These are phyloP conservation scores for Dicerorhinus sumatrensis DNA, from an alignment of 2,113 vertebrate species.

Conservation along the genomic window DNA sequence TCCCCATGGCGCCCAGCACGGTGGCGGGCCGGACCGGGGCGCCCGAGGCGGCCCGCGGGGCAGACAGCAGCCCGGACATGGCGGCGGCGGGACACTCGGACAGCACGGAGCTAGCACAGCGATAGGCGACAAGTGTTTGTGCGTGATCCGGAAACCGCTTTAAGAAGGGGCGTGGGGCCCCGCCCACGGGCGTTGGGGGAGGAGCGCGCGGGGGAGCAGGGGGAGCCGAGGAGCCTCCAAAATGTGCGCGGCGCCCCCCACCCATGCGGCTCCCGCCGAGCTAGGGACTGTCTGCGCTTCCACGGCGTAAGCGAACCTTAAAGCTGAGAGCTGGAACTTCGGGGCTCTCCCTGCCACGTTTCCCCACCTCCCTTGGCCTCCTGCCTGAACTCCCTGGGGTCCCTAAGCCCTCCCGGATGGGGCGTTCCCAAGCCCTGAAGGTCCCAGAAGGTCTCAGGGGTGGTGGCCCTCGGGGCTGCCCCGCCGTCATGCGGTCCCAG, in stretches of 20 bases:
- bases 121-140: rapidly evolving
- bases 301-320: too few species aligned
- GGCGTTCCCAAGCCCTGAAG: neutral
- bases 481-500: neutral
- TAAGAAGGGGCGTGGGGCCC: neutral
- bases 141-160: rapidly evolving
- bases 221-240: neutral
- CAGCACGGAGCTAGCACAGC: rapidly evolving
- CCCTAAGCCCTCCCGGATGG: neutral
- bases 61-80: conserved; percentile 39
- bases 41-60: neutral
- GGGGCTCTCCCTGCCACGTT: neutral
- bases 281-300: too few species aligned
- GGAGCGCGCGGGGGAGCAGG: neutral
- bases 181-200: neutral
- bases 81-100: rapidly evolving
- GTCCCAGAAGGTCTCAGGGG: neutral
- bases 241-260: neutral
- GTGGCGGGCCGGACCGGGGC: too few species aligned
- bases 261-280: too few species aligned
- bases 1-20: too few species aligned
- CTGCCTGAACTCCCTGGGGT: too few species aligned
- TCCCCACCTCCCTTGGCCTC: too few species aligned
- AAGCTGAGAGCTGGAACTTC: too few species aligned
- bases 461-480: neutral